A percentile compares a stretch with the other conserved stretches of the same genome.
These are phyloP conservation scores for Trochalopteron elliotii DNA, from an alignment of 2,113 vertebrate species.

Conservation along the genomic window DNA sequence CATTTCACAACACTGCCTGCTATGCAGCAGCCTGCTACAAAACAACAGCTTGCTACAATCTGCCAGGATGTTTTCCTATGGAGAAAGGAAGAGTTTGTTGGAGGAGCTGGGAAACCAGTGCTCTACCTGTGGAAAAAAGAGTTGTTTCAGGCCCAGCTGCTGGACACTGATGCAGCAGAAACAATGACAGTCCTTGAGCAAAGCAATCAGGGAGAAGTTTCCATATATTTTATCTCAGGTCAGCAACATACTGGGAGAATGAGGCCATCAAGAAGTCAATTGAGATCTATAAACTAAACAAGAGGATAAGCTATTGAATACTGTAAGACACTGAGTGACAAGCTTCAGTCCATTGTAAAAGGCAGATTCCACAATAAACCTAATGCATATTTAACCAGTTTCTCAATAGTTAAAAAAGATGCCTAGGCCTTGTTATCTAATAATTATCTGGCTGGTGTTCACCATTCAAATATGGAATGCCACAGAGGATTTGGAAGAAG, in stretches of 20 bases:
- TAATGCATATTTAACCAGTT: not conserved
- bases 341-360: not conserved
- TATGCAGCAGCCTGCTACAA: not conserved
- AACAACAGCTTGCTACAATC: not conserved
- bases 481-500: not conserved
- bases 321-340: not conserved
- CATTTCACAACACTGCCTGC: not conserved
- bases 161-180: not conserved
- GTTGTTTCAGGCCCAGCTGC: not conserved
- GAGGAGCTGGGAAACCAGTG: not conserved
- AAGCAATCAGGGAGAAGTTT: not conserved
- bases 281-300: constrained; percentile 24
- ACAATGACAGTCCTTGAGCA: not conserved
- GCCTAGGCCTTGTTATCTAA: not conserved
- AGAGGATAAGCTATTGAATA: not conserved
- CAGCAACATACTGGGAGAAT: not conserved
- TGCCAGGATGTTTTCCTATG: not conserved
- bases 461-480: rapidly evolving
- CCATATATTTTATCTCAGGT: not conserved
- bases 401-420: not conserved
- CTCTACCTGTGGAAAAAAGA: not conserved
- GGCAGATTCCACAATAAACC: not conserved
- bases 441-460: not conserved
- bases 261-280: not conserved
- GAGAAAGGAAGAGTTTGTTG: not conserved